Conservation (phyloP, 2,797 vertebrate species). For the Potorous gilbertii region DNA sequence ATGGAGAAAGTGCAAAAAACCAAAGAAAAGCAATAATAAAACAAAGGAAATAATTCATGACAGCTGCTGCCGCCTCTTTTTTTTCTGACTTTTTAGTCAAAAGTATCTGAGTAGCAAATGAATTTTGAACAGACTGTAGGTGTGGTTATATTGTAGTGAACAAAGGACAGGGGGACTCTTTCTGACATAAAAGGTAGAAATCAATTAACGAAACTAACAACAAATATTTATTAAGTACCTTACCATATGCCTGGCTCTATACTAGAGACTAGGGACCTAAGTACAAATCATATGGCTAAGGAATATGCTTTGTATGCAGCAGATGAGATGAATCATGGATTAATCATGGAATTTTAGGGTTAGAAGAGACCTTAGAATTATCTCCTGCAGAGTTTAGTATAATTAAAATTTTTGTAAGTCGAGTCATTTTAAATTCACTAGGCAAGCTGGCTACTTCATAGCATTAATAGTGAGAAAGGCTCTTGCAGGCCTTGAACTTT, state of each 20-base stretch:
- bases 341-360: neutral
- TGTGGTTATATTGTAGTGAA: neutral
- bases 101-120: neutral
- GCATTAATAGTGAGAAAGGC: neutral
- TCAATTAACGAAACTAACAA: neutral
- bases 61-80: neutral
- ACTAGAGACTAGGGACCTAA: neutral
- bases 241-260: neutral
- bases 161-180: neutral
- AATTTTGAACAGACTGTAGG: neutral
- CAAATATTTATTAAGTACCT: neutral
- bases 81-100: neutral
- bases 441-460: neutral
- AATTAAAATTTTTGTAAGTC: neutral
- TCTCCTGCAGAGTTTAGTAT: neutral
- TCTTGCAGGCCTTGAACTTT: neutral
- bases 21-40: neutral
- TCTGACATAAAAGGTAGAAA: neutral
- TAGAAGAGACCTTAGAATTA: neutral
- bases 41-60: neutral
- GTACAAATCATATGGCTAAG: neutral
- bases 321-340: neutral
- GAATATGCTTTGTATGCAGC: neutral
- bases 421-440: neutral
- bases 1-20: neutral